Evolutionary conservation across 2,113 vertebrate genomes (phyloP).

Genomic region (Tragelaphus strepsiceros): DNA sequence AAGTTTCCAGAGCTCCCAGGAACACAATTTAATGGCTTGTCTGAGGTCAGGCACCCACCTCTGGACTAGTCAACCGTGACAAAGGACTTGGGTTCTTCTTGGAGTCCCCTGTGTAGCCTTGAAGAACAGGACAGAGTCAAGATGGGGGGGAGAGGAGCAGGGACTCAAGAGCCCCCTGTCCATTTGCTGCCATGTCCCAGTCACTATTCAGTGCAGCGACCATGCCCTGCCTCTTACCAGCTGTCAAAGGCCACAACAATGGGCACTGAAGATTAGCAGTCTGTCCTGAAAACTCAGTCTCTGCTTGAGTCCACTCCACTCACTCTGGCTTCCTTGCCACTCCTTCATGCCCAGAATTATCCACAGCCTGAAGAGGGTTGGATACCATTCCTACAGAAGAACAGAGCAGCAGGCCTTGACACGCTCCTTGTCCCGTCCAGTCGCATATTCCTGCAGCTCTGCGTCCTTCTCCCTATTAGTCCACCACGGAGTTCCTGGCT

Average conservation of each 20-base stretch:
- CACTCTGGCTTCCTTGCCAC: background rate
- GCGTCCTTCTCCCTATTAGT: background rate
- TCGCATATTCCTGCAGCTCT: background rate
- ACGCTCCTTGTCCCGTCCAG: accelerated
- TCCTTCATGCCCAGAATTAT: background rate
- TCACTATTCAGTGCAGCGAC: accelerated
- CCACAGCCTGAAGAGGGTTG: background rate
- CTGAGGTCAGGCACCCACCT: too few relatives aligned
- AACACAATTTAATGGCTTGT: background rate
- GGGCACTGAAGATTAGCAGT: background rate
- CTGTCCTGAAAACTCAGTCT: background rate
- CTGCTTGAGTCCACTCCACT: too few relatives aligned
- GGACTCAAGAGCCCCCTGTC: accelerated
- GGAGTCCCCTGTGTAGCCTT: too few relatives aligned
- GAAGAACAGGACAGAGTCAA: too few relatives aligned
- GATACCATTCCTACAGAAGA: background rate
- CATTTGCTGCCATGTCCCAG: background rate
- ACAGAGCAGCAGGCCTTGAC: background rate
- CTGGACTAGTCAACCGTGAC: background rate
- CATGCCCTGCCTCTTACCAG: background rate
- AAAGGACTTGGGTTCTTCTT: background rate
- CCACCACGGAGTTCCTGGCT: background rate
- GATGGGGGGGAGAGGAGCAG: background rate
- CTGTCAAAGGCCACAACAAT: background rate
- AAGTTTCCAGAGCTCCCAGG: background rate